These are phyloP conservation scores for Neoaliturus tenellus DNA, from an alignment of 2,888 invertebrate genomes.

Conservation along the genomic window DNA sequence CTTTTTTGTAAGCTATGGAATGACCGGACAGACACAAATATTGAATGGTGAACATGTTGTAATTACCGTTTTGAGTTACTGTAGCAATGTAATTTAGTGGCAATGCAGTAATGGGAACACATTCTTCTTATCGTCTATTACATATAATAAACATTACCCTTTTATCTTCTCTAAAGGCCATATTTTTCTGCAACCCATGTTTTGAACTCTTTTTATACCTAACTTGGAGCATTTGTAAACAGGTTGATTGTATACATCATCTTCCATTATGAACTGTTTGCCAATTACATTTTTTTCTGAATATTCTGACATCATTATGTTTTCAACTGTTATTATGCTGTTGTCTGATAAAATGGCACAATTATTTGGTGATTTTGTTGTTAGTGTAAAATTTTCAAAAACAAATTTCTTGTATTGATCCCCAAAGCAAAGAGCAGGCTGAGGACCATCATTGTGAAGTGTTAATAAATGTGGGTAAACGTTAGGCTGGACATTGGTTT, in stretches of 20 bases:
- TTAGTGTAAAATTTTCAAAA: not conserved
- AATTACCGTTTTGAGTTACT: no score
- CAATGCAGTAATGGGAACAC: no score
- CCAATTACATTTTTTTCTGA: not conserved
- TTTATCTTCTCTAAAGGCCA: not conserved
- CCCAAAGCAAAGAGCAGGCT: not conserved
- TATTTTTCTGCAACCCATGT: no score
- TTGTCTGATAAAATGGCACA: not conserved
- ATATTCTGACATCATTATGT: not conserved
- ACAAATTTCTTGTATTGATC: not conserved
- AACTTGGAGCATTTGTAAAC: not conserved
- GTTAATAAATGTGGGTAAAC: no score
- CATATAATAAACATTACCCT: not conserved
- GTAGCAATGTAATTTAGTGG: no score
- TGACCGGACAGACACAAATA: no score
- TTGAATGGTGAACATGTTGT: no score
- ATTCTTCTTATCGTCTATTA: no score
- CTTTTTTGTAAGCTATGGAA: no score
- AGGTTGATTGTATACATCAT: no score
- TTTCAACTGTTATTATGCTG: not conserved
- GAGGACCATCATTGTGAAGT: not conserved
- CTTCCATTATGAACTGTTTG: not conserved
- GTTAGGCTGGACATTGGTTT: no score
- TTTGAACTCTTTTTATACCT: not conserved
- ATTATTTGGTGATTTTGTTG: not conserved